A percentile compares a stretch with the other conserved stretches of the same genome.
These are phyloP conservation scores for Carcina quercana DNA, from an alignment of 2,888 invertebrate species.

Conservation along the genomic window DNA sequence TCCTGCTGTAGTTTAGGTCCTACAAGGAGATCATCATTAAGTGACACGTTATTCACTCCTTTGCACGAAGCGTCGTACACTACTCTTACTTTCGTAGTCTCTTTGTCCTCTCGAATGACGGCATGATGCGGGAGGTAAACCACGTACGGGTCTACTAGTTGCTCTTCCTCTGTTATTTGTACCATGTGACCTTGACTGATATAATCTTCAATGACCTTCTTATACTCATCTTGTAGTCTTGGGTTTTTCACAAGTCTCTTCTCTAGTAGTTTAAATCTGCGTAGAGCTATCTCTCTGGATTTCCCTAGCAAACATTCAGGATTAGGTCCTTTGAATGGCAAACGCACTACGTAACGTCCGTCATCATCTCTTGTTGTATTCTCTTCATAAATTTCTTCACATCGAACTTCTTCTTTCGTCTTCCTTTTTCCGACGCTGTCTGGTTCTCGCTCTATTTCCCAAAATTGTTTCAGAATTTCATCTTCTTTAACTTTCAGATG, in stretches of 20 bases:
- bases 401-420: conserved; percentile 6
- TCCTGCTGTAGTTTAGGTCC: conserved; percentile 13
- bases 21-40: conserved; percentile 10
- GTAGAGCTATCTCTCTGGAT: conserved; percentile 10
- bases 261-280: conserved; percentile 10
- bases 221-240: conserved; percentile 13
- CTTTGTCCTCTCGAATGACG: conserved; percentile 12
- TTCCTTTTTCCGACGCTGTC: conserved; percentile 9
- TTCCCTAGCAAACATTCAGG: conserved; percentile 12
- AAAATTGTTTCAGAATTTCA: conserved; percentile 17
- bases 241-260: conserved; percentile 7
- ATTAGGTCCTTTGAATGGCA: conserved; percentile 11
- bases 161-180: conserved; percentile 15
- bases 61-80: conserved; percentile 18
- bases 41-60: conserved; percentile 15
- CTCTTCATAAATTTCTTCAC: conserved; percentile 8
- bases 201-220: conserved; percentile 17
- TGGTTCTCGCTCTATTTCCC: conserved; percentile 17
- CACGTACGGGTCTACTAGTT: conserved; percentile 4
- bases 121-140: conserved; percentile 22
- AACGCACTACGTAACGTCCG: conserved; percentile 12
- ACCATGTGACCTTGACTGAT: conserved; percentile 15
- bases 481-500: conserved; percentile 18
- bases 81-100: conserved; percentile 16
- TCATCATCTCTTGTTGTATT: conserved; percentile 10